Percentiles rank a stretch among this genome's conserved stretches.
phyloP scores from a whole-genome alignment of 2,888 invertebrate genomes.

The Lepidocyrtinus sp. region DNA sequence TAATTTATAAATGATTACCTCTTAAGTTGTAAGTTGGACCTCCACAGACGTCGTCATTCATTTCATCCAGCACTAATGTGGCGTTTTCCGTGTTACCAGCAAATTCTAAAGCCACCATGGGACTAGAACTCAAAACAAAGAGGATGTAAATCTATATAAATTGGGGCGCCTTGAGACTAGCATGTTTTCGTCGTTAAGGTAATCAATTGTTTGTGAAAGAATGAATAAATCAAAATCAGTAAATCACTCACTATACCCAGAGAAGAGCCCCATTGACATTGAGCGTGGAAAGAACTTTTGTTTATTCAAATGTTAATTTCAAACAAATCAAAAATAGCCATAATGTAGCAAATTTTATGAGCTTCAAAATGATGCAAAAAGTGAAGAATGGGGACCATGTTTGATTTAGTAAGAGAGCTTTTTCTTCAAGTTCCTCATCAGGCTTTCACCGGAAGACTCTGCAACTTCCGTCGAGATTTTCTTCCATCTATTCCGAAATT shows the following conservation, averaged over 20 bases:
- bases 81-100: slow-evolving; percentile 52
- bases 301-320: too few relatives aligned
- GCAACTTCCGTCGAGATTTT: slow-evolving; percentile 21
- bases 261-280: too few relatives aligned
- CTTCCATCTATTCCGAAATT: slow-evolving; percentile 23
- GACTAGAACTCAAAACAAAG: slow-evolving; percentile 58
- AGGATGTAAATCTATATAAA: slow-evolving; percentile 49
- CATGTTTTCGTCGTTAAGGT: too few relatives aligned
- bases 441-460: slow-evolving; percentile 21
- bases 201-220: slow-evolving; percentile 1
- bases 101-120: slow-evolving; percentile 59
- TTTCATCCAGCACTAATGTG: slow-evolving; percentile 51
- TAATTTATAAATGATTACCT: not conserved
- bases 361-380: slow-evolving; percentile 4
- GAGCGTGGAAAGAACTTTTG: too few relatives aligned
- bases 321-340: too few relatives aligned
- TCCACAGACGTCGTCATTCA: slow-evolving; percentile 57
- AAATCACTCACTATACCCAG: slow-evolving; percentile 54
- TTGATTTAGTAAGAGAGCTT: not conserved
- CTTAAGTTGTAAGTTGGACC: slow-evolving; percentile 39
- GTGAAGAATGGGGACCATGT: not conserved
- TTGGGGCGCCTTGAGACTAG: not conserved
- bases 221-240: not conserved
- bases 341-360: not conserved
- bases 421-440: slow-evolving; percentile 22